phyloP scores from a whole-genome alignment of 1,140 invertebrate species.

The Belonocnema kinseyi region DNA sequence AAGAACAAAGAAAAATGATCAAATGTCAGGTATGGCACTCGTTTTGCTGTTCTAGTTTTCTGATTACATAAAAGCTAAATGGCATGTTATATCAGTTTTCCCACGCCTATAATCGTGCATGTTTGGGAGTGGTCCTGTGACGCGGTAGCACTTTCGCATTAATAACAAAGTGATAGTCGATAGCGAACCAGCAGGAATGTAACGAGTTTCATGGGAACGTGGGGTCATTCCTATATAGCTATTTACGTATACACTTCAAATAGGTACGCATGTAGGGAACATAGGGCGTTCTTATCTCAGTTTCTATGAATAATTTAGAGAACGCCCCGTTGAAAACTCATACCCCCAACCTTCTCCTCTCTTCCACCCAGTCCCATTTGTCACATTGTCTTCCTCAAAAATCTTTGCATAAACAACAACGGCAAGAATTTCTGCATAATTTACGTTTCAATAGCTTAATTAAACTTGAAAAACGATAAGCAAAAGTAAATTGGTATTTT shows the following conservation, averaged over 20 bases:
- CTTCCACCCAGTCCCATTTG: background rate
- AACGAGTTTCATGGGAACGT: slow-evolving; percentile 30
- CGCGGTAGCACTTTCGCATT: slow-evolving; percentile 29
- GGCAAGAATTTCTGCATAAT: background rate
- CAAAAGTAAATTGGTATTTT: background rate
- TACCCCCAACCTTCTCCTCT: slow-evolving; percentile 35
- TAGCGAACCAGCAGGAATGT: slow-evolving; percentile 21
- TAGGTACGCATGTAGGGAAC: slow-evolving; percentile 58
- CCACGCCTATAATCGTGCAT: slow-evolving; percentile 25
- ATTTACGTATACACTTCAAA: slow-evolving; percentile 20
- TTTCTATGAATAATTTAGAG: slow-evolving; percentile 64
- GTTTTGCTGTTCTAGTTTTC: background rate
- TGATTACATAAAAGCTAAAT: background rate
- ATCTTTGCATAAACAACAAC: slow-evolving; percentile 1
- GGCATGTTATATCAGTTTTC: slow-evolving; percentile 16
- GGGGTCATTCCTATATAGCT: slow-evolving; percentile 29
- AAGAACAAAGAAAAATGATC: background rate
- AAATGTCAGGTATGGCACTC: background rate
- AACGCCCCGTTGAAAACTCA: slow-evolving; percentile 54
- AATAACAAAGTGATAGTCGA: slow-evolving; percentile 30
- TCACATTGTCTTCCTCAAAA: slow-evolving; percentile 18
- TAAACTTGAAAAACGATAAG: background rate
- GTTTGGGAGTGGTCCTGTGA: slow-evolving; percentile 28
- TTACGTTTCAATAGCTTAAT: background rate
- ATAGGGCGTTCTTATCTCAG: slow-evolving; percentile 54